Evolutionary conservation across 2,888 invertebrate species (phyloP).

Genomic region (Lasioglossum villosulum): DNA sequence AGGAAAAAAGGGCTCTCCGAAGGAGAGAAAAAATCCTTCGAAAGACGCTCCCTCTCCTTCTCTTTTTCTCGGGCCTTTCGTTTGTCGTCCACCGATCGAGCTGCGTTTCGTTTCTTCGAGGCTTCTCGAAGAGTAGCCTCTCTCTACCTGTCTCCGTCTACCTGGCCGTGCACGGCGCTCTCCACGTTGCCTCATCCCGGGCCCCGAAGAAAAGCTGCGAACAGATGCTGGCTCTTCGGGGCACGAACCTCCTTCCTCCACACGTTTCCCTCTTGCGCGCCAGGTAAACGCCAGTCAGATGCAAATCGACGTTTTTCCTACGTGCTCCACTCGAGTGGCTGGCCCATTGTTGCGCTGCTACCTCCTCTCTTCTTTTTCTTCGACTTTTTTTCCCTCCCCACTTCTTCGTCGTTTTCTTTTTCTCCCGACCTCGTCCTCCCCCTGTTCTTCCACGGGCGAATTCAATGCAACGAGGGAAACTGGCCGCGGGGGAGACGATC

Average conservation of each 20-base stretch:
- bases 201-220: slow-evolving; percentile 68
- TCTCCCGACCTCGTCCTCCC: not conserved
- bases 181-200: slow-evolving; percentile 46
- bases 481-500: slow-evolving; percentile 38
- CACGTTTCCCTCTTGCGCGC: slow-evolving; percentile 31
- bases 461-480: slow-evolving; percentile 28
- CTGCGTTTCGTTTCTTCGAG: slow-evolving; percentile 51
- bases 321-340: slow-evolving; percentile 39
- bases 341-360: slow-evolving; percentile 43
- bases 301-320: slow-evolving; percentile 68
- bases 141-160: slow-evolving; percentile 27
- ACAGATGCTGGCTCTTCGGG: slow-evolving; percentile 71
- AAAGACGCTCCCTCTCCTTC: slow-evolving; percentile 72
- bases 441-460: not conserved
- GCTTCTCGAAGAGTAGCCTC: slow-evolving; percentile 9
- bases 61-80: slow-evolving; percentile 15
- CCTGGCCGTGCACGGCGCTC: not conserved
- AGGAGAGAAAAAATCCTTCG: slow-evolving; percentile 61
- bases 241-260: slow-evolving; percentile 22
- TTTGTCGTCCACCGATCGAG: slow-evolving; percentile 47
- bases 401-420: not conserved
- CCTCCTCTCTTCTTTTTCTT: not conserved
- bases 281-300: slow-evolving; percentile 68
- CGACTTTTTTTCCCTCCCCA: not conserved
- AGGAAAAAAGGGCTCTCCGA: not conserved